Evolutionary conservation across 2,888 invertebrate species (phyloP).

Genomic region (Cylloceria caligata): DNA sequence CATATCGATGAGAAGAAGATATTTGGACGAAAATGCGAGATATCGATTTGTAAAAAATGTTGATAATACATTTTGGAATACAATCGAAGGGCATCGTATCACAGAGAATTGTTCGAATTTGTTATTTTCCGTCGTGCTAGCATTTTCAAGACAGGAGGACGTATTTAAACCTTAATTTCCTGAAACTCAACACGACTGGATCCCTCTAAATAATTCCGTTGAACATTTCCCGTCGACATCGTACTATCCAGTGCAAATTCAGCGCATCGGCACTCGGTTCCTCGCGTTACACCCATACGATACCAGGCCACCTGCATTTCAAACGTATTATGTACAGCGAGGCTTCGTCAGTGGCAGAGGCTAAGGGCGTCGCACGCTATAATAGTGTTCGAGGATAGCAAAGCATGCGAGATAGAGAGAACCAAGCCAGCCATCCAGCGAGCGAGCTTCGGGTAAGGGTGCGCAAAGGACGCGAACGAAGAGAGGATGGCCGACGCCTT

Average conservation of each 20-base stretch:
- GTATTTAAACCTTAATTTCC: conserved; percentile 1
- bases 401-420: conserved; percentile 11
- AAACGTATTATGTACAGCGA: conserved; percentile 51
- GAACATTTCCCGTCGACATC: conserved; percentile 5
- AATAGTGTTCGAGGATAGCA: conserved; percentile 56
- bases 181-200: neutral
- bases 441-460: conserved; percentile 51
- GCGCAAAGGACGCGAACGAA: conserved; percentile 53
- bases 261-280: conserved; percentile 17
- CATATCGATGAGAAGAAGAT: too few relatives aligned
- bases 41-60: too few relatives aligned
- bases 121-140: neutral
- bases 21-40: too few relatives aligned
- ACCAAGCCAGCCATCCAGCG: neutral
- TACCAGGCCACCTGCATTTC: conserved; percentile 31
- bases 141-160: neutral
- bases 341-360: conserved; percentile 51
- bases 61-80: too few relatives aligned
- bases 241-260: conserved; percentile 7
- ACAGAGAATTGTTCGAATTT: too few relatives aligned
- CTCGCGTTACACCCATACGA: conserved; percentile 24
- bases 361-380: conserved; percentile 52
- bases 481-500: conserved; percentile 71
- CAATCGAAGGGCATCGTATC: too few relatives aligned
- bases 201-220: conserved; percentile 27